These are phyloP conservation scores for Sycophaga agraensis DNA, from an alignment of 1,140 invertebrate genomes.

Conservation along the genomic window DNA sequence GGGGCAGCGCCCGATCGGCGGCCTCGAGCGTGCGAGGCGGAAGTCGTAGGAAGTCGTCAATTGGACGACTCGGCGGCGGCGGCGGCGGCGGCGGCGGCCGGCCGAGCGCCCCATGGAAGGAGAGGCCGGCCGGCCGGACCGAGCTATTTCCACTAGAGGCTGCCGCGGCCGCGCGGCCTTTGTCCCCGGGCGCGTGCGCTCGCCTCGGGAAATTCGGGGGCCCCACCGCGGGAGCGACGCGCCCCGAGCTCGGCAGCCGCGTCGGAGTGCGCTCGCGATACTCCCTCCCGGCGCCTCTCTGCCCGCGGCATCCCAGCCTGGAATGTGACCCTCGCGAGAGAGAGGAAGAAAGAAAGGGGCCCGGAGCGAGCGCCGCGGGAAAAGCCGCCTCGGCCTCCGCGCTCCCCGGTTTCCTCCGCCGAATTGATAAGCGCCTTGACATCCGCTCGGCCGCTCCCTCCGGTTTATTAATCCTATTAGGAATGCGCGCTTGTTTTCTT, in stretches of 20 bases:
- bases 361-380: too few species aligned
- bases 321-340: slow-evolving; percentile 8
- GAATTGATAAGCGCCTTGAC: too few species aligned
- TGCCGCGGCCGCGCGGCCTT: neutral
- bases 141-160: slow-evolving; percentile 11
- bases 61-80: slow-evolving; percentile 37
- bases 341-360: neutral
- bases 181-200: neutral
- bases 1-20: slow-evolving; percentile 26
- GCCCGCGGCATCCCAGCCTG: neutral
- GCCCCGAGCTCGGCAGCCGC: too few species aligned
- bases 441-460: too few species aligned
- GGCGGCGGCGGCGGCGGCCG: neutral
- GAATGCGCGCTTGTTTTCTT: too few species aligned
- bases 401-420: too few species aligned
- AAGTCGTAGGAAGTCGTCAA: slow-evolving; percentile 54
- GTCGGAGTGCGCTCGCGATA: too few species aligned
- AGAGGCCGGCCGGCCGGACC: slow-evolving; percentile 4
- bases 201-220: too few species aligned
- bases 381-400: too few species aligned
- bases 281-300: too few species aligned
- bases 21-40: slow-evolving; percentile 44
- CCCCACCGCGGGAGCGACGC: too few species aligned
- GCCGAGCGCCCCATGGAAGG: slow-evolving; percentile 22
- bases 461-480: too few species aligned